These are phyloP conservation scores for Anastrepha ludens DNA, from an alignment of 1,140 invertebrate genomes.

Conservation along the genomic window DNA sequence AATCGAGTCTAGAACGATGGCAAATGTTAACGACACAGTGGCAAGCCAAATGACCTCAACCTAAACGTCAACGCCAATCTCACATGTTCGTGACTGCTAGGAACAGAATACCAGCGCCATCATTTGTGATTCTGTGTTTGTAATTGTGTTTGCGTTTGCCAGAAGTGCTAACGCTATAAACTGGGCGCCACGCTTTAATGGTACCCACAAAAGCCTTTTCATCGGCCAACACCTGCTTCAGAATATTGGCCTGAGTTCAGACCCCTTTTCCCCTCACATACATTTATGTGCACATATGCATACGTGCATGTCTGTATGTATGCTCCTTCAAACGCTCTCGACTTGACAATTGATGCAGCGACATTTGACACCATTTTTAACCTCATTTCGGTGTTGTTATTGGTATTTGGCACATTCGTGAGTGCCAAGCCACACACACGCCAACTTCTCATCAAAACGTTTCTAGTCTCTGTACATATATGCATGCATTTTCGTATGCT, in stretches of 20 bases:
- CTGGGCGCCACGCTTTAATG: background rate
- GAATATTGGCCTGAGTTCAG: background rate
- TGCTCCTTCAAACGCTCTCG: constrained; percentile 2
- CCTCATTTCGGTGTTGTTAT: constrained; percentile 34
- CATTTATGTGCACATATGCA: background rate
- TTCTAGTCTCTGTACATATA: background rate
- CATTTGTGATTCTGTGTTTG: background rate
- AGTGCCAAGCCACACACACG: constrained; percentile 5
- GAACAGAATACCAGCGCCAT: background rate
- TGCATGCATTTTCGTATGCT: background rate
- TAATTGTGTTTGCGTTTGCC: background rate
- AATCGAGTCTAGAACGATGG: background rate
- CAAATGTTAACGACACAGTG: constrained; percentile 43
- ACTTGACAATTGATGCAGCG: constrained; percentile 41
- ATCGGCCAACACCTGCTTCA: constrained; percentile 15
- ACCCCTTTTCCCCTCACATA: background rate
- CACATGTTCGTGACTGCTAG: background rate
- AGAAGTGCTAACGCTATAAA: background rate
- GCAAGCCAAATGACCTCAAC: constrained; percentile 48
- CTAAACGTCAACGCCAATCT: constrained; percentile 6
- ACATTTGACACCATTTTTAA: constrained; percentile 51
- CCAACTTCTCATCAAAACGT: background rate
- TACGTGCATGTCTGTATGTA: background rate
- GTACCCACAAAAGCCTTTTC: background rate
- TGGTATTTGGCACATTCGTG: constrained; percentile 15